These are phyloP conservation scores for Elegia similella DNA, from an alignment of 2,888 invertebrate species.

Conservation along the genomic window DNA sequence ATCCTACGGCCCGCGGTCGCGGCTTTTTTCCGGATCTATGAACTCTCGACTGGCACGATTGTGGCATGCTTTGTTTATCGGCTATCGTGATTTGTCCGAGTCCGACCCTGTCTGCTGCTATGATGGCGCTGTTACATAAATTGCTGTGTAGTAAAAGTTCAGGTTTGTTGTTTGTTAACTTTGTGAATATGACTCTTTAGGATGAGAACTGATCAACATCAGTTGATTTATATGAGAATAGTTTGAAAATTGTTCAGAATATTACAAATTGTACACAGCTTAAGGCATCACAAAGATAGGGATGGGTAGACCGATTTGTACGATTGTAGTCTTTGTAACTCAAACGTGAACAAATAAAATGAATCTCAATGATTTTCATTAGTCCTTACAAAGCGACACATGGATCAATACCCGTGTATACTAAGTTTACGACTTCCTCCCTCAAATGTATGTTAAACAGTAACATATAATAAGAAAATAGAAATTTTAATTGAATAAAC, in stretches of 20 bases:
- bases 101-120: slow-evolving; percentile 13
- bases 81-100: slow-evolving; percentile 13
- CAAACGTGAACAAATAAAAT: too few relatives aligned
- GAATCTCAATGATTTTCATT: too few relatives aligned
- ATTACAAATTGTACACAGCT: too few relatives aligned
- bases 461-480: slow-evolving; percentile 16
- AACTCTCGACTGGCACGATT: slow-evolving; percentile 34
- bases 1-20: slow-evolving; percentile 55
- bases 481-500: slow-evolving; percentile 33
- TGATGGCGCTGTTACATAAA: neutral
- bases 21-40: slow-evolving; percentile 61
- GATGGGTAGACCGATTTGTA: too few relatives aligned
- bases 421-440: neutral
- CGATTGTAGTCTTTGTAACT: too few relatives aligned
- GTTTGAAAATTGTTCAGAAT: too few relatives aligned
- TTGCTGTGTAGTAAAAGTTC: neutral
- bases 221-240: too few relatives aligned
- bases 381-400: too few relatives aligned
- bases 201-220: too few relatives aligned
- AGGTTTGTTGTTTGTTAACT: neutral
- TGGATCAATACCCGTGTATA: neutral
- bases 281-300: too few relatives aligned
- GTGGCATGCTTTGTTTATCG: slow-evolving; percentile 11
- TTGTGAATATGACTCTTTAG: too few relatives aligned
- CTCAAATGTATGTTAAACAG: neutral